phyloP scores from a whole-genome alignment of 2,113 vertebrate genomes.

The Pyrgilauda ruficollis region DNA sequence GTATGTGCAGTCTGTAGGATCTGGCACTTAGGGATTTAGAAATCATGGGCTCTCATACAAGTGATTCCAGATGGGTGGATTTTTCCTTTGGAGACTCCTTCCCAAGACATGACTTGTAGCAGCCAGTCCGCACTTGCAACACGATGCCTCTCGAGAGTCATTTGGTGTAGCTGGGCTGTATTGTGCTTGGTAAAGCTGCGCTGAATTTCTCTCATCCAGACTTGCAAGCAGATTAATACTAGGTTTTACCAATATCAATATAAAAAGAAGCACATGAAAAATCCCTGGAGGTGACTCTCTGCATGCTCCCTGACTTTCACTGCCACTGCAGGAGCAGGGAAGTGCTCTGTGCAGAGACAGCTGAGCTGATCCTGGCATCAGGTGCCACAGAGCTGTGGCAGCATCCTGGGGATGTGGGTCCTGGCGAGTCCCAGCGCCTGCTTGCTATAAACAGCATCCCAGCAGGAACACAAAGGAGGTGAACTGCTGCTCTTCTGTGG shows the following conservation, averaged over 20 bases:
- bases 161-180: background rate
- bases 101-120: background rate
- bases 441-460: rapidly evolving
- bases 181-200: background rate
- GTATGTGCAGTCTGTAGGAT: background rate
- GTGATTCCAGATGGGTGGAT: background rate
- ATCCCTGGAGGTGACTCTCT: background rate
- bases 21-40: background rate
- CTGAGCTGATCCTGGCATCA: rapidly evolving
- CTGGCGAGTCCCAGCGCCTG: rapidly evolving
- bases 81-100: background rate
- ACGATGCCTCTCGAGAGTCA: rapidly evolving
- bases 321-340: background rate
- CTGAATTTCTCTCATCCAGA: background rate
- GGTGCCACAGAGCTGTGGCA: background rate
- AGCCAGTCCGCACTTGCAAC: background rate
- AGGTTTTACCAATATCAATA: background rate
- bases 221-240: background rate
- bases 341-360: background rate
- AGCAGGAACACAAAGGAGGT: background rate
- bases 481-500: background rate
- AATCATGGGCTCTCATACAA: background rate
- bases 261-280: background rate
- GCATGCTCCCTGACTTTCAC: background rate
- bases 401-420: background rate